These are phyloP conservation scores for Tupaia tana DNA, from an alignment of 2,113 vertebrate genomes.

Conservation along the genomic window DNA sequence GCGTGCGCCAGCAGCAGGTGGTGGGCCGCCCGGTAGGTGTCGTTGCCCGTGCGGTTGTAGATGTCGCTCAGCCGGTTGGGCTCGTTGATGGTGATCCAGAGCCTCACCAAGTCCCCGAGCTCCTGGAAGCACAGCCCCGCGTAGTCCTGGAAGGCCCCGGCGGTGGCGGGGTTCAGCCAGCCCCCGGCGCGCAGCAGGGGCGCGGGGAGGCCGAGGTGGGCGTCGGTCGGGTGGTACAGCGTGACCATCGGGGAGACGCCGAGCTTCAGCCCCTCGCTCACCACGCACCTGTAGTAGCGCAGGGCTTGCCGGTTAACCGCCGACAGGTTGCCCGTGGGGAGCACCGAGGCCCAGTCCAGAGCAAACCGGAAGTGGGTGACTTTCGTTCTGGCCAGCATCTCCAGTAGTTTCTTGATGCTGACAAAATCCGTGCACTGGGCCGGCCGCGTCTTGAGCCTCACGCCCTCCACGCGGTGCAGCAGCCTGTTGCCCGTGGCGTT, in stretches of 20 bases:
- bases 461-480: slow-evolving; percentile 89
- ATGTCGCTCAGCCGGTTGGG: slow-evolving; percentile 92
- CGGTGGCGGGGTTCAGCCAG: slow-evolving; percentile 92
- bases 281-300: slow-evolving; percentile 93
- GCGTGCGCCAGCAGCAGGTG: slow-evolving; percentile 94
- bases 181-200: slow-evolving; percentile 89
- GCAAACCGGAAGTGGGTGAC: slow-evolving; percentile 94
- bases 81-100: slow-evolving; percentile 98
- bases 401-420: slow-evolving; percentile 90
- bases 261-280: slow-evolving; percentile 90
- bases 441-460: slow-evolving; percentile 89
- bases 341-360: slow-evolving; percentile 94
- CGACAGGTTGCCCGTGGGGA: slow-evolving; percentile 90
- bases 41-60: slow-evolving; percentile 86
- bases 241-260: slow-evolving; percentile 89
- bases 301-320: slow-evolving; percentile 89
- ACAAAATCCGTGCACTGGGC: slow-evolving; percentile 95
- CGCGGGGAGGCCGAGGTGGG: slow-evolving; percentile 89
- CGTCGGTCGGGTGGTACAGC: slow-evolving; percentile 92
- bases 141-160: slow-evolving; percentile 91
- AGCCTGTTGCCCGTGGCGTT: slow-evolving; percentile 93
- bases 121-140: slow-evolving; percentile 93
- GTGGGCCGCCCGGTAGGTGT: slow-evolving; percentile 90
- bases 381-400: slow-evolving; percentile 89
- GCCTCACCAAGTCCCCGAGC: slow-evolving; percentile 90